Base-by-base conservation (phyloP, 2,888 invertebrate species). In the Acronicta aceris region DNA sequence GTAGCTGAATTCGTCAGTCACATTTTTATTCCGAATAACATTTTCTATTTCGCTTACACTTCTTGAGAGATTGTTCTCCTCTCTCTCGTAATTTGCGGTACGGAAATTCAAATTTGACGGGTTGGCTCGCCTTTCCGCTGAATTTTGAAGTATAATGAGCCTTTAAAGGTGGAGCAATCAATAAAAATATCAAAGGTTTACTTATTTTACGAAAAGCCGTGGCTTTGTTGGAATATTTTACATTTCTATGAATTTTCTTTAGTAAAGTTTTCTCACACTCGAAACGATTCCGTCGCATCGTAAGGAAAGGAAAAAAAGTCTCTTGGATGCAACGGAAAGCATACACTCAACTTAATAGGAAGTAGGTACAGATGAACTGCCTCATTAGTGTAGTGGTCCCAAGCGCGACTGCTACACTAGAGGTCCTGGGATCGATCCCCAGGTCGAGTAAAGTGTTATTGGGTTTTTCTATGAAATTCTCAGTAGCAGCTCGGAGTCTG, bases 101-200 rank as follows among this genome's bases (percentile, higher is more conserved):
- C 91, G 94, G 94, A 94, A 93, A 94, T 94, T 93, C 88, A 89
- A 92, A 94, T 94, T 93, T 92, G 83, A 74, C 86, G 89, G 88
- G 89, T 89, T 84, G 84, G 89, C 89, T 94, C 93, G 89, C 94
- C 94, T 93, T 94, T 94, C 94, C 94, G 91, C 62, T 83, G 80
- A 81, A 92, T 93, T 91, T 93, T 87, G 82, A 74, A 89, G 92
- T 91, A 90, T 92, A 92, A 93, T 93, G 90, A 93, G 86, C 82
- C 83, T 83, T 63, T 86, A 89, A 93, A 93, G 90, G 91, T 91
- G 89, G 90, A 81, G 84, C 90, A 94, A 94, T 94, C 94, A 94
- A 91, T 91, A 81, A 79, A n/a, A 89, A 89, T 87, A 84, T 88
- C 85, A 86, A 87, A 88, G 83, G 82, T 83, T 74, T 76, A 77